Evolutionary conservation across 2,888 invertebrate species (phyloP).

Genomic region (Dynastes maya): DNA sequence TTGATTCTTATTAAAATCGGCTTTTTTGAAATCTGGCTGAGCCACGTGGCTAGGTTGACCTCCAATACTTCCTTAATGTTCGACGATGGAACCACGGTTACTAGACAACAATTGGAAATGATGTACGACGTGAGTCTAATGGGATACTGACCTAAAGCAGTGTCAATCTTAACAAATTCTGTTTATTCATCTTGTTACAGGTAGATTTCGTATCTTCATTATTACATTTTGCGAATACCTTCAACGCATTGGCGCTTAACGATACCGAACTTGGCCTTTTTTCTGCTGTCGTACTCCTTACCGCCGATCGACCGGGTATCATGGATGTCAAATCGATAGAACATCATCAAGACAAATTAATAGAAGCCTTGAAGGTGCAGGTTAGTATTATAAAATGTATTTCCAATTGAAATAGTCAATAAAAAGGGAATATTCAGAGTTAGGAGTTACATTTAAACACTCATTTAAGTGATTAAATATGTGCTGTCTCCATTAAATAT

Average conservation of each 20-base stretch:
- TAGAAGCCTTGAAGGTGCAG: conserved; percentile 91
- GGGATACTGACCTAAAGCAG: conserved; percentile 17
- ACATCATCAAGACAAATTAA: conserved; percentile 84
- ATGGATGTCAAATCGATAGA: conserved; percentile 86
- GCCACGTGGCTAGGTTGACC: conserved; percentile 87
- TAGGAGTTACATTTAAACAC: no score
- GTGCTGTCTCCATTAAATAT: no score
- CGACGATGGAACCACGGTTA: conserved; percentile 90
- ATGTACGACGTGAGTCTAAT: conserved; percentile 86
- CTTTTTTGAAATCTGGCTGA: conserved; percentile 97
- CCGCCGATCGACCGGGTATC: conserved; percentile 86
- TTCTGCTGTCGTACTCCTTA: conserved; percentile 88
- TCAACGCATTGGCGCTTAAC: conserved; percentile 83
- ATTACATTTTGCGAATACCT: conserved; percentile 84
- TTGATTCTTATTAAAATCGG: conserved; percentile 96
- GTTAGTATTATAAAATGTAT: conserved; percentile 65
- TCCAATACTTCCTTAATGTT: conserved; percentile 86
- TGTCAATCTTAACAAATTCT: neutral
- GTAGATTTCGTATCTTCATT: conserved; percentile 86
- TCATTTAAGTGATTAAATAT: no score
- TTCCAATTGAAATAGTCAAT: no score
- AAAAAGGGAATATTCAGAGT: no score
- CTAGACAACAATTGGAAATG: conserved; percentile 86
- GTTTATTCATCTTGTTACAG: conserved; percentile 73
- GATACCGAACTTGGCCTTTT: conserved; percentile 94